Conservation (phyloP, 2,797 vertebrate species). For the Champsocephalus esox region DNA sequence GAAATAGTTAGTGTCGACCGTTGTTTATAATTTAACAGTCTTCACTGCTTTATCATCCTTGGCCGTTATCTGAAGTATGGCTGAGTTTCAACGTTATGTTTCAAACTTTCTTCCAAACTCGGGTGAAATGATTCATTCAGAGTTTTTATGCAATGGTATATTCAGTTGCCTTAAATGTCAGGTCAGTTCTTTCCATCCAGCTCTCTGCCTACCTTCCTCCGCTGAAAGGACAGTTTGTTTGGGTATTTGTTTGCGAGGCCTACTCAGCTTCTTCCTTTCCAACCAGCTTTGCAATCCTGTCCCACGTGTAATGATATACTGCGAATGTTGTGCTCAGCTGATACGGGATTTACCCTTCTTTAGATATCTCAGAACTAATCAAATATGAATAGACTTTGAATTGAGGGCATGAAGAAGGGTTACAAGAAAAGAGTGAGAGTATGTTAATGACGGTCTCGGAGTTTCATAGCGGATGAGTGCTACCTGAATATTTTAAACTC, state of each 20-base stretch:
- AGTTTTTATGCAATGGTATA: slow-evolving; percentile 39
- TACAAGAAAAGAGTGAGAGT: slow-evolving; percentile 33
- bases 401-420: slow-evolving; percentile 45
- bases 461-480: slow-evolving; percentile 52
- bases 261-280: slow-evolving; percentile 54
- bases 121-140: slow-evolving; percentile 49
- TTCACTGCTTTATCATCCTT: slow-evolving; percentile 37
- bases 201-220: slow-evolving; percentile 59
- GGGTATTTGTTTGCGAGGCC: slow-evolving; percentile 54
- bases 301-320: slow-evolving; percentile 43
- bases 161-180: slow-evolving; percentile 77
- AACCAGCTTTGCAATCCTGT: slow-evolving; percentile 43
- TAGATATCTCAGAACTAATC: slow-evolving; percentile 45
- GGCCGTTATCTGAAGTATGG: slow-evolving; percentile 34
- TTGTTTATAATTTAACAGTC: slow-evolving; percentile 46
- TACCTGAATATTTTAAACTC: slow-evolving; percentile 74
- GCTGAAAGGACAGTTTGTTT: slow-evolving; percentile 73
- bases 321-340: slow-evolving; percentile 28
- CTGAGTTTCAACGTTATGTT: slow-evolving; percentile 23
- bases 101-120: slow-evolving; percentile 22
- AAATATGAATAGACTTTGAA: slow-evolving; percentile 62
- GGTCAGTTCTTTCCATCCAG: slow-evolving; percentile 56
- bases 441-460: slow-evolving; percentile 67
- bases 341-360: slow-evolving; percentile 45
- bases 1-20: slow-evolving; percentile 18